Percentiles rank a stretch among this genome's conserved stretches.
Evolutionary conservation across 2,797 vertebrate genomes (phyloP).

Genomic region (Centroberyx gerrardi): DNA sequence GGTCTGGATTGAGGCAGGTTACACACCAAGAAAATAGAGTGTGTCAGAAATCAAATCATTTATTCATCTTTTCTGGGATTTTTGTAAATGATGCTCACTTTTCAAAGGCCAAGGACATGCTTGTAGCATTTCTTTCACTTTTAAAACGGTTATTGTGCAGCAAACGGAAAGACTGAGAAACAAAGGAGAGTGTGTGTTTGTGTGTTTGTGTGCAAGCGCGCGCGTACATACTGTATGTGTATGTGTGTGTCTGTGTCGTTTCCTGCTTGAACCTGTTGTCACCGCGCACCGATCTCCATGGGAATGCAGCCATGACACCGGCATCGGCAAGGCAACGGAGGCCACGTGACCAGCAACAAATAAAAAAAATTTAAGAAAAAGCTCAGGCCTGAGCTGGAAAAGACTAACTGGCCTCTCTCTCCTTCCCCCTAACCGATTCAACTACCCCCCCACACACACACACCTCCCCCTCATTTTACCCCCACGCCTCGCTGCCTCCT

Average conservation of each 20-base stretch:
- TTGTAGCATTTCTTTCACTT: too few relatives aligned
- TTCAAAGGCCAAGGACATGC: too few relatives aligned
- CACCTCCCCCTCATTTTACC: slow-evolving; percentile 24
- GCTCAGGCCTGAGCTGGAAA: slow-evolving; percentile 61
- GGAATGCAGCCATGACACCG: slow-evolving; percentile 55
- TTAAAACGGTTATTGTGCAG: too few relatives aligned
- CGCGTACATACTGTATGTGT: too few relatives aligned
- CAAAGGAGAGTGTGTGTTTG: too few relatives aligned
- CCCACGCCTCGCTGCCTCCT: slow-evolving; percentile 46
- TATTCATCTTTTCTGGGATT: too few relatives aligned
- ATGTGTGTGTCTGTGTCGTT: slow-evolving; percentile 23
- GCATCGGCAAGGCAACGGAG: slow-evolving; percentile 61
- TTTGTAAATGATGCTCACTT: too few relatives aligned
- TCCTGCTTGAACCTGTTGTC: slow-evolving; percentile 55
- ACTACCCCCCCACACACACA: slow-evolving; percentile 2
- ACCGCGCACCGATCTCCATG: slow-evolving; percentile 45
- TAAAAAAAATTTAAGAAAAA: slow-evolving; percentile 30
- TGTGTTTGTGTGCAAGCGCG: too few relatives aligned
- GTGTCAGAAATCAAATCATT: too few relatives aligned
- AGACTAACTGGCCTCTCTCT: slow-evolving; percentile 27
- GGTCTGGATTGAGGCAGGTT: too few relatives aligned
- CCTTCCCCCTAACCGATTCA: neutral
- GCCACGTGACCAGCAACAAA: slow-evolving; percentile 63
- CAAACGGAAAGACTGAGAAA: too few relatives aligned
- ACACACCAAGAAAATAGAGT: too few relatives aligned